Evolutionary conservation across 2,797 vertebrate species (phyloP), one percentile per base, ranked within the genome.

Genomic region (Chromobotia macracanthus): DNA sequence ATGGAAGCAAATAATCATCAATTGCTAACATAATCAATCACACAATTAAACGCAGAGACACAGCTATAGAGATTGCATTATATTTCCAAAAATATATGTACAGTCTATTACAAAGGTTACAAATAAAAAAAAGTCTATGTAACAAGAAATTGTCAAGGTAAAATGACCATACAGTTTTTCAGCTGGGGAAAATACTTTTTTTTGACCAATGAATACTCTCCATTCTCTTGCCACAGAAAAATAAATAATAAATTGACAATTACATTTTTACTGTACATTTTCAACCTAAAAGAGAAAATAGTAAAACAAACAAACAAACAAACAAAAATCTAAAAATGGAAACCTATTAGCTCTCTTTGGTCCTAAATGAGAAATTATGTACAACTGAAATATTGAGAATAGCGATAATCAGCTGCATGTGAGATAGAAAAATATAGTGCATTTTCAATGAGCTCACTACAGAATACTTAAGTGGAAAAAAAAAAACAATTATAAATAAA

Each of bases 71-170:
- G 95, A 95, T 96, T 95, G 94, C 95, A 95, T 96, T 97, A 95
- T 97, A 98, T 96, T 98, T 99, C 94, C 95, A 98, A 99, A 99
- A 99, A 99, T 99, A 99, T 98, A 98, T 99, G 96, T 99, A 99
- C 97, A 99, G 97, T 99, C 97, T 98, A 97, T 97, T 99, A 98
- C 96, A 99, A 99, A 99, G 96, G 94, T 98, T 97, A 98, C 95
- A 98, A 99, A 98, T 96, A 88, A 97, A 97, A 94, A 86, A 83
- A 78, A 91, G 92, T 97, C 94, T 96, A 96, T 94, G 94, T 95
- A 94, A 96, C 91, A 89, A 93, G 94, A 94, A 95, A 94, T 93
- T 89, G 87, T 93, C 93, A 95, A 94, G 90, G 93, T 95, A 94
- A 97, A 41, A 96, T 94, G 92, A 89, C 93, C 94, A 93, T 95